Evolutionary conservation across 2,113 vertebrate species (phyloP).

Genomic region (Onychostoma macrolepis): DNA sequence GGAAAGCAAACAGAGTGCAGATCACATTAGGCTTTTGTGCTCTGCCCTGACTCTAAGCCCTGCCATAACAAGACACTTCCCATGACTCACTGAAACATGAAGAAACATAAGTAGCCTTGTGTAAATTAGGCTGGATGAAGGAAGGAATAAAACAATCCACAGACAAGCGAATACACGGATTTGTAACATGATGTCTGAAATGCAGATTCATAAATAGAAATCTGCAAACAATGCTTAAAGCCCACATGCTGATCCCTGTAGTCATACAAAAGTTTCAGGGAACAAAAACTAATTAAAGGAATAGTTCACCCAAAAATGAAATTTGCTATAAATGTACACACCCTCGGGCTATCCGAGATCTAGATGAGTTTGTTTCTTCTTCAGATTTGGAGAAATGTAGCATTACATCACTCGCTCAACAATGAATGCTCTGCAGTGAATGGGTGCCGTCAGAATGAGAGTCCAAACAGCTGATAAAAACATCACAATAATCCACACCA

Average conservation of each 20-base stretch:
- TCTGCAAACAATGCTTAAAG: not conserved
- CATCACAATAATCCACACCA: too few relatives aligned
- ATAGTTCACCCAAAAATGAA: too few relatives aligned
- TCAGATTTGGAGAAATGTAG: not conserved
- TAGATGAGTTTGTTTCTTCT: too few relatives aligned
- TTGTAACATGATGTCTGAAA: not conserved
- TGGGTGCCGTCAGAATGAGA: too few relatives aligned
- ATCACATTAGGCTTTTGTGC: not conserved
- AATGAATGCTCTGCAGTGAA: too few relatives aligned
- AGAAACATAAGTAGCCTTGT: not conserved
- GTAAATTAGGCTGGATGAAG: not conserved
- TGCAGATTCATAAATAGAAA: not conserved
- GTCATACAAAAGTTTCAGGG: too few relatives aligned
- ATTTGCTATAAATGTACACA: too few relatives aligned
- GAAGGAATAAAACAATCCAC: not conserved
- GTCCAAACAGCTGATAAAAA: too few relatives aligned
- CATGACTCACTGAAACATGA: not conserved
- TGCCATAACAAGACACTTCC: not conserved
- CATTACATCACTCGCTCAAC: not conserved
- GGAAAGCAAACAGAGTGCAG: constrained; percentile 17
- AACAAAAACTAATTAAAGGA: not conserved
- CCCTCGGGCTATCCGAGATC: too few relatives aligned
- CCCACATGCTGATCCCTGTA: not conserved
- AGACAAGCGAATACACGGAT: not conserved
- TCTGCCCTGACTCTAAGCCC: not conserved